Percentiles rank a stretch among this genome's conserved stretches.
Evolutionary conservation across 2,113 vertebrate genomes (phyloP).

Genomic region (Pelvicachromis taeniatus): DNA sequence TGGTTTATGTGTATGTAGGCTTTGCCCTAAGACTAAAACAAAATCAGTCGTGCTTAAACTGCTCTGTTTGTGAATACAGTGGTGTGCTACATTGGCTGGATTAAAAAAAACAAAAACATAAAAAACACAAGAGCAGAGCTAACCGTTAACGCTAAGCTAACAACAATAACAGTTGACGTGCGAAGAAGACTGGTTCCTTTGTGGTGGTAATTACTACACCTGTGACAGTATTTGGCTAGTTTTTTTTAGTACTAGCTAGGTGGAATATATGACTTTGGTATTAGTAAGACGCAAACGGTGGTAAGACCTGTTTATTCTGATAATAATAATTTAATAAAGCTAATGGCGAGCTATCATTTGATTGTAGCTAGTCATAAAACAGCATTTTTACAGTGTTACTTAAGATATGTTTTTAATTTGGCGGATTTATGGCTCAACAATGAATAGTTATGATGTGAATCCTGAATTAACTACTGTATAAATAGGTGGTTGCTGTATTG

Average conservation of each 20-base stretch:
- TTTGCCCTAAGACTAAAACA: background rate
- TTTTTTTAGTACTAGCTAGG: background rate
- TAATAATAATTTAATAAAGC: background rate
- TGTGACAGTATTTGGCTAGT: background rate
- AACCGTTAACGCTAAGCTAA: background rate
- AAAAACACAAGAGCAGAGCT: background rate
- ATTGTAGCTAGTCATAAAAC: background rate
- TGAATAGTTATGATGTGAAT: background rate
- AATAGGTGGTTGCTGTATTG: background rate
- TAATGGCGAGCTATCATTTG: constrained; percentile 14
- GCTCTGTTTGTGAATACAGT: background rate
- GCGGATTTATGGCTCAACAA: background rate
- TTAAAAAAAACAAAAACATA: background rate
- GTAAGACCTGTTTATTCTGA: background rate
- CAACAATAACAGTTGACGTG: background rate
- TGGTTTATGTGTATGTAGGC: background rate
- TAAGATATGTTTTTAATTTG: background rate
- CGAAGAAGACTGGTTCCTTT: background rate
- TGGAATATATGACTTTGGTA: background rate
- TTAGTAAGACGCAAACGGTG: background rate
- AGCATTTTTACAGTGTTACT: background rate
- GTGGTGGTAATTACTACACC: background rate
- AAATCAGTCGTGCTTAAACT: background rate
- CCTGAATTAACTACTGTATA: background rate
- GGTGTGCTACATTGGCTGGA: background rate